Evolutionary conservation across 2,113 vertebrate species (phyloP), one percentile per base, ranked within the genome.

Genomic region (Epinephelus cyanopodus): DNA sequence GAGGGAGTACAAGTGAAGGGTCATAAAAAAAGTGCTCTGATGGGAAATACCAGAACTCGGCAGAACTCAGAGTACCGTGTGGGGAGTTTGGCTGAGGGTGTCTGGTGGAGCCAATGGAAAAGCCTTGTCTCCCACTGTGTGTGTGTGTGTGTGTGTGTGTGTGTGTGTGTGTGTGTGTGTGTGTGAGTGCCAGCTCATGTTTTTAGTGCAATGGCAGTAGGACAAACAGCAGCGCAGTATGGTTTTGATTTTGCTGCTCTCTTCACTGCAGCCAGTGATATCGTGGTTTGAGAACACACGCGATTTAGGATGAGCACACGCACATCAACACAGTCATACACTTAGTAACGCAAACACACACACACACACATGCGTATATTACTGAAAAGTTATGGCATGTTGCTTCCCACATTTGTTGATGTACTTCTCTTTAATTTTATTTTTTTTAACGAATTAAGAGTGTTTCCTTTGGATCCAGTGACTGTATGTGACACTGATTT

Each of bases 41-140:
- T 84, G 83, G 93, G 87, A 92, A 93, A 90, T 90, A 86, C 90
- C 92, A 89, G 70, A 88, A 86, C 86, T 73, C 53, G 14, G 76
- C 80, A 93, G 85, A 81, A 92, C 87, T 86, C 19, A 2, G 81
- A 67, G 87, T 93, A 87, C 90, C 64, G 18, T 86, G 82, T 76
- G 88, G 85, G 82, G 78, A 87, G 83, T 87, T 76, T 87, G 90
- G 83, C 87, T 64, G 19, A 88, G 85, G 62, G 77, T 70, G 82
- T 85, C 75, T 88, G 81, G 61, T 86, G 75, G 72, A 77, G 78
- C 88, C 84, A 85, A 76, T 92, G 91, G 91, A 92, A 93, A 93
- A 89, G 85, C 83, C 86, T 87, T 15, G 74, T 92, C 82, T 88
- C 77, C 67, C 25, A 42, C 42, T 53, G 62, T 54, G 79, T 67